phyloP scores from a whole-genome alignment of 2,113 vertebrate genomes.

The Meleagris gallopavo region DNA sequence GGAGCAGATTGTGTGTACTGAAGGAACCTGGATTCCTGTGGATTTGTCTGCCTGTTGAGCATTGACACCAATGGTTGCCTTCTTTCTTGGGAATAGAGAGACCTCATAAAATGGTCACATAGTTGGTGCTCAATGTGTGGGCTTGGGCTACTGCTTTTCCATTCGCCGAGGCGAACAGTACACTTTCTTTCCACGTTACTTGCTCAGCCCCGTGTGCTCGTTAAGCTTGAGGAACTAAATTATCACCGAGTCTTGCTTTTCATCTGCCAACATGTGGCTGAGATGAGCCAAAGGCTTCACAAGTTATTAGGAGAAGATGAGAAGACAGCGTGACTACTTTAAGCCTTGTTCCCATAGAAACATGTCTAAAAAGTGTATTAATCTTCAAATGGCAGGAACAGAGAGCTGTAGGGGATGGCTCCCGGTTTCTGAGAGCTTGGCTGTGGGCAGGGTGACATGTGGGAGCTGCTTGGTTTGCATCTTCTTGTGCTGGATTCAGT shows the following conservation, averaged over 20 bases:
- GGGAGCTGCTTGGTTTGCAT: not conserved
- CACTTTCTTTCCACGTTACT: not conserved
- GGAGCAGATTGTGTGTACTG: not conserved
- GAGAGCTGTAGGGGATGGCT: not conserved
- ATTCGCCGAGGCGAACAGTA: not conserved
- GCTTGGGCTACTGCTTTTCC: not conserved
- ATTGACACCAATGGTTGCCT: not conserved
- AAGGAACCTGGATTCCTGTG: not conserved
- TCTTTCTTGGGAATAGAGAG: not conserved
- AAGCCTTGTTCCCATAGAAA: slow-evolving; percentile 56
- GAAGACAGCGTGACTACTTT: not conserved
- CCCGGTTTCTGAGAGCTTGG: accelerated
- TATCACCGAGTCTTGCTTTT: not conserved
- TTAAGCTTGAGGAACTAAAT: not conserved
- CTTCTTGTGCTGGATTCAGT: not conserved
- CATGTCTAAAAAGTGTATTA: slow-evolving; percentile 10
- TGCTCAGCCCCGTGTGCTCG: not conserved
- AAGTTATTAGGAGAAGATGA: not conserved
- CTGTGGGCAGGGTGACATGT: not conserved
- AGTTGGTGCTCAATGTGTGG: accelerated
- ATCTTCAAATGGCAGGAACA: not conserved
- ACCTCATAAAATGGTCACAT: not conserved
- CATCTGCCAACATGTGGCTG: not conserved
- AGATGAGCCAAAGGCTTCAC: not conserved
- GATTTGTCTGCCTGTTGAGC: not conserved